Conservation (phyloP, 2,113 vertebrate genomes). For the Puntigrus tetrazona region DNA sequence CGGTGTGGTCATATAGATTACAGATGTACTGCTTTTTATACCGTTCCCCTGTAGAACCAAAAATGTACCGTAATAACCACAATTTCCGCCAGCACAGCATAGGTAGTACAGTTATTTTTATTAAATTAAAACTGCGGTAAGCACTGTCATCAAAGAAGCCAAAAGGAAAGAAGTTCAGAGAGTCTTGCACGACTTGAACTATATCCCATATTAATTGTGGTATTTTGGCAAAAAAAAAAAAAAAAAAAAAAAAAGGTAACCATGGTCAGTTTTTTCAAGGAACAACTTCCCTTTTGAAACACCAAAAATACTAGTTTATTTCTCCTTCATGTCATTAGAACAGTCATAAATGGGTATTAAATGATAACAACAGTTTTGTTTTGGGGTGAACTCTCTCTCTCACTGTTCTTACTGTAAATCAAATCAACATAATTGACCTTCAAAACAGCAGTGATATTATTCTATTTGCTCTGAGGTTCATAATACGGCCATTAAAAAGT, state of each 20-base stretch:
- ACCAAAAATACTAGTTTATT: not conserved
- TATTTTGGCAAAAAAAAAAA: not conserved
- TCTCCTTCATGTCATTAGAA: not conserved
- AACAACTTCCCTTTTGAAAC: not conserved
- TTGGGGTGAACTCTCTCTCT: not conserved
- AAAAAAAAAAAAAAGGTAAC: not conserved
- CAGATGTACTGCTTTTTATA: not conserved
- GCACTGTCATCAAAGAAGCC: constrained; percentile 3
- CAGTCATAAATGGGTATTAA: not conserved
- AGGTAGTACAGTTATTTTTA: constrained; percentile 1
- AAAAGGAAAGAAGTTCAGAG: not conserved
- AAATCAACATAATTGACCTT: not conserved
- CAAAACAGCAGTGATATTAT: not conserved
- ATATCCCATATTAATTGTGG: constrained; percentile 1
- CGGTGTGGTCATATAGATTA: not conserved
- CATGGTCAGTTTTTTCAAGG: not conserved
- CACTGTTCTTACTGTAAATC: not conserved
- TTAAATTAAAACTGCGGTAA: not conserved
- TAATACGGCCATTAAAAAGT: constrained; percentile 46
- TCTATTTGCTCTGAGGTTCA: not conserved
- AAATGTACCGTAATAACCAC: not conserved
- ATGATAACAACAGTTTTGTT: not conserved
- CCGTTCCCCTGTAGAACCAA: not conserved
- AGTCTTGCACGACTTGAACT: not conserved
- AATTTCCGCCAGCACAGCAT: constrained; percentile 1